Percentiles rank a stretch among this genome's conserved stretches.
These are phyloP conservation scores for Penaeus monodon DNA, from an alignment of 2,888 invertebrate species.

Conservation along the genomic window DNA sequence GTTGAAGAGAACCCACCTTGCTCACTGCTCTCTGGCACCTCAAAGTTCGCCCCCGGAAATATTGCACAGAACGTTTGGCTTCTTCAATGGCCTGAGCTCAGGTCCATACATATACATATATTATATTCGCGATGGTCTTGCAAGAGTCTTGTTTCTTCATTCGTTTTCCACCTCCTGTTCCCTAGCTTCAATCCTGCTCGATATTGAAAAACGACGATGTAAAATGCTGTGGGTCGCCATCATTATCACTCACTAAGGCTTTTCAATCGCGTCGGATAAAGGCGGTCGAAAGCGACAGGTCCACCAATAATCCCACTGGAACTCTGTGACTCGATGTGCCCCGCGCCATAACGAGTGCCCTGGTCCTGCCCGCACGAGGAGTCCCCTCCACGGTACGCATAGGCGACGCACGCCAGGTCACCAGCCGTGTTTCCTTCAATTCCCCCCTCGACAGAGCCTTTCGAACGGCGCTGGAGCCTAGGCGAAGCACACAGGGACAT, in stretches of 20 bases:
- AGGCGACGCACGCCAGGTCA: background rate
- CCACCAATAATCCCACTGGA: background rate
- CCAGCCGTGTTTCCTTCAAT: background rate
- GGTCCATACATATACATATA: too few relatives aligned
- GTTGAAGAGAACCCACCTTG: slow-evolving; percentile 24
- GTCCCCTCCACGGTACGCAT: background rate
- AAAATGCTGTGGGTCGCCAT: too few relatives aligned
- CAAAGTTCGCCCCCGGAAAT: slow-evolving; percentile 22
- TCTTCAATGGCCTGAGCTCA: slow-evolving; percentile 21
- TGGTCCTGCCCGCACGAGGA: slow-evolving; percentile 35
- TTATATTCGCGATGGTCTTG: background rate
- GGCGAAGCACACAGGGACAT: slow-evolving; percentile 32
- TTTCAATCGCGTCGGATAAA: background rate
- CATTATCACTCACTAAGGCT: background rate
- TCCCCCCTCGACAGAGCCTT: background rate
- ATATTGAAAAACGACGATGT: slow-evolving; percentile 4
- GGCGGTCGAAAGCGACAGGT: slow-evolving; percentile 13
- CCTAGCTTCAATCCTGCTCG: background rate
- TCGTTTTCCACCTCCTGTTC: background rate
- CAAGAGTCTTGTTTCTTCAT: slow-evolving; percentile 6
- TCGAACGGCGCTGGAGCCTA: background rate
- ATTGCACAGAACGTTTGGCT: slow-evolving; percentile 27
- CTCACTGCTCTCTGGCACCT: background rate
- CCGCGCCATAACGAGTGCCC: slow-evolving; percentile 10
- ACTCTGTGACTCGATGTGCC: slow-evolving; percentile 13